Evolutionary conservation across 2,888 invertebrate species (phyloP).

Genomic region (Leucoma salicis): DNA sequence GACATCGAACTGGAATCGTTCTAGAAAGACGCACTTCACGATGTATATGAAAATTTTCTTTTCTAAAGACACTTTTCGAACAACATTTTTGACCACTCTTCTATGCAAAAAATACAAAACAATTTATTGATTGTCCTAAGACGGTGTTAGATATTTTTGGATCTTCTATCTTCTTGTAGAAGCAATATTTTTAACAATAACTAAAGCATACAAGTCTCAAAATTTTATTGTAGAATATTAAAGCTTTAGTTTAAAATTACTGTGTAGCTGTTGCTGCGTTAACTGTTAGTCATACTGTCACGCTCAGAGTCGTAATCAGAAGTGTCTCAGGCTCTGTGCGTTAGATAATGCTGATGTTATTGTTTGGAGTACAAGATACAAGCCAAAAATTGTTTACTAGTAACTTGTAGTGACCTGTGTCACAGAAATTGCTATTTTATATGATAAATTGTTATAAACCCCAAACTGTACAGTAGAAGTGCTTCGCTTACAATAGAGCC

Average conservation of each 20-base stretch:
- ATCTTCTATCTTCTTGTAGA: constrained; percentile 12
- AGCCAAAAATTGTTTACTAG: constrained; percentile 72
- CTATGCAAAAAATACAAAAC: constrained; percentile 21
- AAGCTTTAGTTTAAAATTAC: too few relatives aligned
- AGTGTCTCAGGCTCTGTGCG: too few relatives aligned
- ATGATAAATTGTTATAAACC: too few relatives aligned
- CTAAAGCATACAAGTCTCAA: too few relatives aligned
- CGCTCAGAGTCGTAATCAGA: too few relatives aligned
- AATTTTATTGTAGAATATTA: too few relatives aligned
- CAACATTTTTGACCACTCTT: constrained; percentile 49
- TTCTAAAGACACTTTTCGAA: constrained; percentile 40
- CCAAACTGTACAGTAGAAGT: background rate
- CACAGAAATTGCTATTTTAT: constrained; percentile 13
- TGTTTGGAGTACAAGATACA: constrained; percentile 49
- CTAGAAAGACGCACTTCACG: constrained; percentile 25
- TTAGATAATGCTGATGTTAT: too few relatives aligned
- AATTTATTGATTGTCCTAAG: constrained; percentile 13
- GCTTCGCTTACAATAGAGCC: background rate
- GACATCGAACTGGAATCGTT: constrained; percentile 28
- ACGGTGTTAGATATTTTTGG: constrained; percentile 55
- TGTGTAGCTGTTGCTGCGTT: too few relatives aligned
- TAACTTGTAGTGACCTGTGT: constrained; percentile 48
- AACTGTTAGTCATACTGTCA: too few relatives aligned
- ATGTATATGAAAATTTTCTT: constrained; percentile 31
- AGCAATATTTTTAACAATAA: background rate